phyloP scores from a whole-genome alignment of 2,797 vertebrate genomes.

The Pangasius djambal region DNA sequence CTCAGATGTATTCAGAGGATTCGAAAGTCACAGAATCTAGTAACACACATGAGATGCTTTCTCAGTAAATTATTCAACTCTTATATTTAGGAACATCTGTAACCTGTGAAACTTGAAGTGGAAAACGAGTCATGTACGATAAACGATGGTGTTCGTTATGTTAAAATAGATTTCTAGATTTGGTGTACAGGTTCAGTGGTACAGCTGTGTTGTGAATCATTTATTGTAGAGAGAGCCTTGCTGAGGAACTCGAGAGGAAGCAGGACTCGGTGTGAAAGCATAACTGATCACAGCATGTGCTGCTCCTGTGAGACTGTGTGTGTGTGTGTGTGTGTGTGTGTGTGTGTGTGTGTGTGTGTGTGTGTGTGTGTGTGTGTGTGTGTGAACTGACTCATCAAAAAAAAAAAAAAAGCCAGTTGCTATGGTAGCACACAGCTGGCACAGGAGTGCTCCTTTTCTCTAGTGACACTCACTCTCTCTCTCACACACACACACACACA shows the following conservation, averaged over 20 bases:
- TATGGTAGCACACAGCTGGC: slow-evolving; percentile 43
- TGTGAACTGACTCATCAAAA: slow-evolving; percentile 47
- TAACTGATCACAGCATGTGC: slow-evolving; percentile 12
- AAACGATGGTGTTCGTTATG: neutral
- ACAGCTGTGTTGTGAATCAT: neutral
- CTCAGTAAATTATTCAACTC: neutral
- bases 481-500: slow-evolving; percentile 16
- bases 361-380: neutral
- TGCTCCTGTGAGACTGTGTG: neutral
- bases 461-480: neutral
- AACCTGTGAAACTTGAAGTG: neutral
- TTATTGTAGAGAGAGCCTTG: neutral
- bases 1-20: neutral
- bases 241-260: neutral
- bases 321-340: neutral
- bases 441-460: neutral
- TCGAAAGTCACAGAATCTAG: neutral
- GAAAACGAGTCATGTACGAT: no score
- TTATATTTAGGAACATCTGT: neutral
- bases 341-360: neutral
- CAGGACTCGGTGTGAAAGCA: neutral
- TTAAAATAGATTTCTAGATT: neutral
- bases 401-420: slow-evolving; percentile 36
- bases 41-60: neutral
- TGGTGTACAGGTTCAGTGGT: neutral